Conservation (phyloP, 2,888 invertebrate species). For the Emmelina monodactyla region DNA sequence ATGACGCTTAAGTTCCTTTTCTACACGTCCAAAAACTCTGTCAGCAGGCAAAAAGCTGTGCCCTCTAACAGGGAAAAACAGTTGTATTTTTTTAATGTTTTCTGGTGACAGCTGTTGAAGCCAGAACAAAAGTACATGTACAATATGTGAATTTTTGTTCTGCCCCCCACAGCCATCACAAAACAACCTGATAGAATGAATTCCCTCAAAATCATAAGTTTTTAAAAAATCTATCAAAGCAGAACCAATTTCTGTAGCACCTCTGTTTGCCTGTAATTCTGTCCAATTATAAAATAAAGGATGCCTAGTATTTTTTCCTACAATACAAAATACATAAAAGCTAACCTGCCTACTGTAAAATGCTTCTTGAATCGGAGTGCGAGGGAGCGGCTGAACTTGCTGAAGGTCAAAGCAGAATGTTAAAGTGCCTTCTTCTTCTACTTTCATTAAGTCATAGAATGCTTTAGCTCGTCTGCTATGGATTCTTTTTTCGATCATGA, state of each 20-base stretch:
- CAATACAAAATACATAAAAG: constrained; percentile 11
- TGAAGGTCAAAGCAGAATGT: constrained; percentile 10
- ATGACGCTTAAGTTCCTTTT: constrained; percentile 1
- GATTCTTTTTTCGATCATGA: constrained; percentile 11
- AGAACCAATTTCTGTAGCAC: constrained; percentile 9
- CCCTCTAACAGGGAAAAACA: background rate
- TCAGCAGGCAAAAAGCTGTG: constrained; percentile 1
- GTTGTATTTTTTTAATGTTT: constrained; percentile 1
- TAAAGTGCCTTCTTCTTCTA: background rate
- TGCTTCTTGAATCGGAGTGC: constrained; percentile 10
- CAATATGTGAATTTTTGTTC: constrained; percentile 10
- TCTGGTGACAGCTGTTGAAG: background rate
- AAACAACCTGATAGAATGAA: constrained; percentile 6
- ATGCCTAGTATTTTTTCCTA: constrained; percentile 1
- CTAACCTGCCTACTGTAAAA: constrained; percentile 10
- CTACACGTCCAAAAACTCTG: constrained; percentile 1
- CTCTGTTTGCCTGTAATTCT: constrained; percentile 8
- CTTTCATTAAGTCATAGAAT: constrained; percentile 10
- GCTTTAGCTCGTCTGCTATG: constrained; percentile 12
- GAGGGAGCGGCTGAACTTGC: constrained; percentile 10
- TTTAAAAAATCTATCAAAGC: constrained; percentile 8
- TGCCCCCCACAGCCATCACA: constrained; percentile 10
- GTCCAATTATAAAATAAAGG: constrained; percentile 3
- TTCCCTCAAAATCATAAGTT: constrained; percentile 4
- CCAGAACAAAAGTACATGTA: background rate